phyloP scores from a whole-genome alignment of 2,888 invertebrate genomes.

The Acleris laterana region DNA sequence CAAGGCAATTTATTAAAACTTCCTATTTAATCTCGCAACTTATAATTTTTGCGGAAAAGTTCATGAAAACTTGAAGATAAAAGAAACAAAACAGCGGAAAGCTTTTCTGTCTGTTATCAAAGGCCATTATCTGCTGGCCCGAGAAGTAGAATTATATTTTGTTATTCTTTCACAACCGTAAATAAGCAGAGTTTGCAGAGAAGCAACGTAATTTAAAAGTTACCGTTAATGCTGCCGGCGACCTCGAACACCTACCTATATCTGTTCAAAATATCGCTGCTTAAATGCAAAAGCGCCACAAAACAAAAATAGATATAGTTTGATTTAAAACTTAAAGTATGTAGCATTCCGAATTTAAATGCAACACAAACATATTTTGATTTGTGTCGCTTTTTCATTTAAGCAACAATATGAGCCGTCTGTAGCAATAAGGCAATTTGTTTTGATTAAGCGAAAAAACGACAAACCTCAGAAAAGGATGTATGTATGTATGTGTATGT shows the following conservation, averaged over 20 bases:
- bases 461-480: no score
- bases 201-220: conserved; percentile 76
- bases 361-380: no score
- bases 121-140: conserved; percentile 82
- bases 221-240: conserved; percentile 21
- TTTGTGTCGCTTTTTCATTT: no score
- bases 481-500: no score
- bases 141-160: conserved; percentile 82
- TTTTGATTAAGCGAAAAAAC: no score
- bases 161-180: conserved; percentile 56
- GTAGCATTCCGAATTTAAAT: no score
- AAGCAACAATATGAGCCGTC: background rate
- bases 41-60: conserved; percentile 80
- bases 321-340: no score
- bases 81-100: conserved; percentile 83
- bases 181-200: conserved; percentile 70
- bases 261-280: conserved; percentile 4
- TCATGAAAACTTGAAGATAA: conserved; percentile 78
- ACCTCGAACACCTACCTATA: background rate
- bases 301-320: no score
- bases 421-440: background rate
- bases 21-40: conserved; percentile 80
- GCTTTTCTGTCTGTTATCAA: conserved; percentile 82
- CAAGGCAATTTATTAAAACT: conserved; percentile 79
- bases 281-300: no score